Conservation (phyloP, 2,888 invertebrate species). For the Cecidostiba fungosa region DNA sequence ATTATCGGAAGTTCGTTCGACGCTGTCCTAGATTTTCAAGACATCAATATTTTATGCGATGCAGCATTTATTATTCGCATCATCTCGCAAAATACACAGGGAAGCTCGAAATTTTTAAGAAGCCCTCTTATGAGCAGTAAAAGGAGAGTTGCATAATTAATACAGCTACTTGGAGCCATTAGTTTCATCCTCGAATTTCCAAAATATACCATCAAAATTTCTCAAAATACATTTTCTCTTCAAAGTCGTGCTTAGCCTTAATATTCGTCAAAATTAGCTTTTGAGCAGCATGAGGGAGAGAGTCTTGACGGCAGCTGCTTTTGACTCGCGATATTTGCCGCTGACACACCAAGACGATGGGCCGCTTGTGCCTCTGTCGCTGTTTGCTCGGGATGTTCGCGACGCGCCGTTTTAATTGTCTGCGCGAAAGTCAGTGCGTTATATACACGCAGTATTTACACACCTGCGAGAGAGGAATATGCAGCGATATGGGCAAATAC, state of each 20-base stretch:
- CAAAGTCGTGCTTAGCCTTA: not conserved
- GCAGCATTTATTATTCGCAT: not conserved
- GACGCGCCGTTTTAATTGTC: slow-evolving; percentile 50
- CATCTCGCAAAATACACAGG: not conserved
- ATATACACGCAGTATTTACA: not conserved
- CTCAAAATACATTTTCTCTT: not conserved
- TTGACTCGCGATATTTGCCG: slow-evolving; percentile 40
- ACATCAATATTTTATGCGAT: not conserved
- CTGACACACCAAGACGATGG: slow-evolving; percentile 40
- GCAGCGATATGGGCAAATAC: slow-evolving; percentile 30
- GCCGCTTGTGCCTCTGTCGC: not conserved
- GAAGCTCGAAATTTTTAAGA: not conserved
- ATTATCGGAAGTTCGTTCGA: not conserved
- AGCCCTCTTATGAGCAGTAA: not conserved
- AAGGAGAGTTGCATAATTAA: too few species aligned
- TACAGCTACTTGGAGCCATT: not conserved
- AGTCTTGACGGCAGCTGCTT: not conserved
- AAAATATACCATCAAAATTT: not conserved
- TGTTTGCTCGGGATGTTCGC: slow-evolving; percentile 45
- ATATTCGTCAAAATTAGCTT: slow-evolving; percentile 15
- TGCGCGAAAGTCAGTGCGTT: slow-evolving; percentile 22
- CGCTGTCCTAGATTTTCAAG: not conserved
- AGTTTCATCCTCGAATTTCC: not conserved
- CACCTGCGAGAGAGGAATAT: not conserved
- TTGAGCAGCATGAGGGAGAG: not conserved